A percentile compares a stretch with the other conserved stretches of the same genome.
These are phyloP conservation scores for Auanema sp. DNA, from an alignment of 2,888 invertebrate species.

Conservation along the genomic window DNA sequence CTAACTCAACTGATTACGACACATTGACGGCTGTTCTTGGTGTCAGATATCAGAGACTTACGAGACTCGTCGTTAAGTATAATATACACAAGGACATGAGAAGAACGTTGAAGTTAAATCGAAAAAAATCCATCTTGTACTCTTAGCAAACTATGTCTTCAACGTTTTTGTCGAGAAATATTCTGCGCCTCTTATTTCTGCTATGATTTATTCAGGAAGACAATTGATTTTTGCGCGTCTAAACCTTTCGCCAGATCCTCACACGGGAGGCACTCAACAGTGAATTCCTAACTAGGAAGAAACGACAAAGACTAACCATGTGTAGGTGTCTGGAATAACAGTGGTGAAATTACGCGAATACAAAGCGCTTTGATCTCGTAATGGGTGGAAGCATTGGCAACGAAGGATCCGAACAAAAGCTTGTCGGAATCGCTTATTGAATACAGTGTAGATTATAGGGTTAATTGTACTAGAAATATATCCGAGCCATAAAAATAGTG, in stretches of 20 bases:
- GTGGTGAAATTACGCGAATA: constrained; percentile 50
- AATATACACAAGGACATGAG: constrained; percentile 7
- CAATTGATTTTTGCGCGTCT: too few species aligned
- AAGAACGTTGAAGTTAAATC: neutral
- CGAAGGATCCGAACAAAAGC: constrained; percentile 58
- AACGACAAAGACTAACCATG: constrained; percentile 42
- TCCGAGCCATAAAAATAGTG: constrained; percentile 87
- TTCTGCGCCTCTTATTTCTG: too few species aligned
- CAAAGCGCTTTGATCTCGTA: constrained; percentile 31
- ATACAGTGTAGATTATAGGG: constrained; percentile 92
- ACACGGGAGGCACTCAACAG: neutral
- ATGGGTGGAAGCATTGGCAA: constrained; percentile 50
- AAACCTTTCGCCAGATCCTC: too few species aligned
- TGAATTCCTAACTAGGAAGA: neutral
- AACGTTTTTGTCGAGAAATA: too few species aligned
- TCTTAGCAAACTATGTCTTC: too few species aligned
- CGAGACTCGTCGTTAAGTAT: too few species aligned
- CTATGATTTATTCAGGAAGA: too few species aligned
- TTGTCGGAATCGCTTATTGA: constrained; percentile 84
- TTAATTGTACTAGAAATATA: constrained; percentile 92
- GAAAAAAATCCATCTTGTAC: too few species aligned
- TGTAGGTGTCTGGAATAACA: constrained; percentile 52
- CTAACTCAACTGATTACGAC: neutral
- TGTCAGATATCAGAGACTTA: constrained; percentile 15
- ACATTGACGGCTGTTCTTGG: constrained; percentile 18